phyloP scores from a whole-genome alignment of 2,888 invertebrate species.

The Sycophila texana region DNA sequence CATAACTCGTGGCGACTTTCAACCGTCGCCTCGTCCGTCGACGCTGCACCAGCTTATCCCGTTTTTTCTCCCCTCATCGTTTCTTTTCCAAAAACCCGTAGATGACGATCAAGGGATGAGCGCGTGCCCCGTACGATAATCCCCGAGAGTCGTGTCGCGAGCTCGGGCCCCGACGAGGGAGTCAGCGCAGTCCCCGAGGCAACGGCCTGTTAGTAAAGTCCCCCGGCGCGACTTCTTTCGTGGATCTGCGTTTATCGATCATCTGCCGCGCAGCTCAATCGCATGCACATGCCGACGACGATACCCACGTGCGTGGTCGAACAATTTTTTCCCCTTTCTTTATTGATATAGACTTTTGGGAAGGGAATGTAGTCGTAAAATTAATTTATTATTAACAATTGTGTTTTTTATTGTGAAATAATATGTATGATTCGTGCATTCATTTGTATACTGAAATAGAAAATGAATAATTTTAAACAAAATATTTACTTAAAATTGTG shows the following conservation, averaged over 20 bases:
- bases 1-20: neutral
- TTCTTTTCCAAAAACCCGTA: slow-evolving; percentile 29
- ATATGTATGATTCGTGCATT: too few relatives aligned
- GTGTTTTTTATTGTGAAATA: too few relatives aligned
- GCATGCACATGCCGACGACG: too few relatives aligned
- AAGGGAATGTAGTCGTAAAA: too few relatives aligned
- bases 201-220: slow-evolving; percentile 20
- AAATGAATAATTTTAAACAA: too few relatives aligned
- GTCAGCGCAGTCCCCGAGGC: neutral
- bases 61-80: too few relatives aligned
- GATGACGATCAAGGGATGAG: slow-evolving; percentile 31
- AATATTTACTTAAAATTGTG: too few relatives aligned
- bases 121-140: slow-evolving; percentile 6
- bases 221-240: slow-evolving; percentile 22
- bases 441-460: too few relatives aligned
- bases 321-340: too few relatives aligned
- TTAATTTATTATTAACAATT: too few relatives aligned
- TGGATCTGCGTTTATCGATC: slow-evolving; percentile 26
- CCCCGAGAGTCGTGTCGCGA: slow-evolving; percentile 20
- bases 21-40: neutral
- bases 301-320: too few relatives aligned
- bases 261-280: slow-evolving; percentile 5
- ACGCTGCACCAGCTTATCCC: neutral
- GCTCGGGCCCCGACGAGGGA: neutral
- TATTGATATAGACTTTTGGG: too few relatives aligned